Evolutionary conservation across 2,888 invertebrate species (phyloP), one percentile per base, ranked within the genome.

Genomic region (Trissolcus brochymenae): DNA sequence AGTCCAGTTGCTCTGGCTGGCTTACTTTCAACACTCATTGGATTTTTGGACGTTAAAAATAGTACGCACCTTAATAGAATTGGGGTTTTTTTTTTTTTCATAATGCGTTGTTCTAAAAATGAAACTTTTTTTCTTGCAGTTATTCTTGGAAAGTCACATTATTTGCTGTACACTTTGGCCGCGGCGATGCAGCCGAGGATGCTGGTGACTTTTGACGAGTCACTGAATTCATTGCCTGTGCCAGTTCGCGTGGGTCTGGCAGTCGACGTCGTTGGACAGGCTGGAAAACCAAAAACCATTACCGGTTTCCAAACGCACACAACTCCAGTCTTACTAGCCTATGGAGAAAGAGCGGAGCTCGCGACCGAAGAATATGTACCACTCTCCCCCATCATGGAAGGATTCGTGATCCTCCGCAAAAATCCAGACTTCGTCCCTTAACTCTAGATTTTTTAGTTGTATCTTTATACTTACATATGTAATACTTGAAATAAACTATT

Each of bases 251-350:
- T 96, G 56, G 96, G 96, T 85, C 94, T 96, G 91, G 99, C 99
- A 51, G 98, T 99, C 7, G 99, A 99, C 91, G 98, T 98, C 6
- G 99, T 99, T 25, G 99, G 99, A 1, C 99, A 99, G 90, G 99
- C 99, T 0, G 99, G 99, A 51, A 98, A 98, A 82, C 99, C 99
- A 0, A 99, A 99, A 91, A 99, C 99, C 0, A 99, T 99, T 81
- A 99, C 99, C 2, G 99, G 99, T 41, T 99, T 99, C 86, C 99
- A 99, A 90, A 99, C 99, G 0, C 99, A 99, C 89, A 99, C 98
- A 3, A 99, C 99, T 3, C 99, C 99, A 0, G 99, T 99, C 6
- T 91, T 99, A 66, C 91, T 99, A 75, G 98, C 98, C 0, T 96
- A 96, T 89, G 99, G 99, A 4, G 99, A 99, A 90, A 92, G 99